Percentiles rank a stretch among this genome's conserved stretches.
These are phyloP conservation scores for Colaptes auratus DNA, from an alignment of 2,113 vertebrate species.

Conservation along the genomic window DNA sequence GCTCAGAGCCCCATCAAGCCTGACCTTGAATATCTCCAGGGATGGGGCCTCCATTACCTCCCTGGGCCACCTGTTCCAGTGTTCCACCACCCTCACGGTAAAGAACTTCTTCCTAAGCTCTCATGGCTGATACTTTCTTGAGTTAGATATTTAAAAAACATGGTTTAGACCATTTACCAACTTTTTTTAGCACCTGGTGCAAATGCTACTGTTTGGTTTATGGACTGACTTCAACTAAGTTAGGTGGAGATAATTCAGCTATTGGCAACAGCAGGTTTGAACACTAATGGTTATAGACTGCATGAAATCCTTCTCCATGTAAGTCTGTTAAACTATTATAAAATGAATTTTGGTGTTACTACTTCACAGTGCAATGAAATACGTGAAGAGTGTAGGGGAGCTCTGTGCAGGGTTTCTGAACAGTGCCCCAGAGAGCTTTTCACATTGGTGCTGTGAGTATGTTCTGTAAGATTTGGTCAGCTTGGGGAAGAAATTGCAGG, in stretches of 20 bases:
- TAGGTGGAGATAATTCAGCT: background rate
- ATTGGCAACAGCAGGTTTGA: background rate
- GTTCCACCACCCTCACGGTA: too few species aligned
- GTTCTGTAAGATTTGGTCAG: background rate
- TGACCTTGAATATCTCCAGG: too few species aligned
- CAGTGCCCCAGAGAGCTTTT: background rate
- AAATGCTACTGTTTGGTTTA: background rate
- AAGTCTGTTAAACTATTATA: background rate
- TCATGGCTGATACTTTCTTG: background rate
- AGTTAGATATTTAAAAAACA: background rate
- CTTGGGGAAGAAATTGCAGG: background rate
- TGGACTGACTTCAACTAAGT: background rate
- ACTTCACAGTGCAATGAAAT: background rate
- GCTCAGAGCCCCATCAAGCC: too few species aligned
- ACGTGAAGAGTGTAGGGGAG: background rate
- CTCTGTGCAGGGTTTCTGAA: background rate
- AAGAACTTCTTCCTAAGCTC: background rate
- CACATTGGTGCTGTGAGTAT: background rate
- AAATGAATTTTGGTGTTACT: background rate
- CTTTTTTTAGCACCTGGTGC: background rate
- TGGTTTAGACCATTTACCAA: background rate
- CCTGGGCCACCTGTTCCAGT: too few species aligned
- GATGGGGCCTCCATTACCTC: too few species aligned
- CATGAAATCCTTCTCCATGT: background rate
- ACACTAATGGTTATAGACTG: background rate